Evolutionary conservation across 2,797 vertebrate genomes (phyloP), one percentile per base, ranked within the genome.

Genomic region (Propithecus deckenii): DNA sequence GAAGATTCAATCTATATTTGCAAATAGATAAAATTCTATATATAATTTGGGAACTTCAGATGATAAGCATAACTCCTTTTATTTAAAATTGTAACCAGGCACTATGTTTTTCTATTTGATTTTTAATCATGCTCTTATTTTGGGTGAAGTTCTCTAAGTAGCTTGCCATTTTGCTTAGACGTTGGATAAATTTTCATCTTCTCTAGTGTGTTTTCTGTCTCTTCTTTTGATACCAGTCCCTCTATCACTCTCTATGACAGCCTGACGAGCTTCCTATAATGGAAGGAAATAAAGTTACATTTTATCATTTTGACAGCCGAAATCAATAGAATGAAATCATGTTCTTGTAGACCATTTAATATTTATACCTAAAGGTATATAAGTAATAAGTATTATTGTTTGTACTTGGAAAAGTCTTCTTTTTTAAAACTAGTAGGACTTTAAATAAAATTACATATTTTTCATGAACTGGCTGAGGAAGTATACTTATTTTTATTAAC

Each of bases 291-390:
- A 63, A 78, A 85, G 28, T 71, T 65, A 17, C 4, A 43, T 85
- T 89, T 88, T 78, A 81, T 94, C n/a, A 96, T 72, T 92, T 89
- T 92, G 59, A 76, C 55, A 94, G 30, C 12, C 43, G 15, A 91
- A 50, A 89, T 63, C 46, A 92, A 86, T 61, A 41, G 8, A 55
- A 11, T 57, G 59, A 89, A 89, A 81, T 17, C 71, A 30, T 89
- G 11, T 84, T 67, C 25, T 95, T 86, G 91, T 59, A 72, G 10
- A 50, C 17, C 10, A 63, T 65, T 86, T 72, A 72, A 76, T 89
- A 89, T 89, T 95, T 80, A 38, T 89, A 81, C 2, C 79, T 76
- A 28, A 46, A 91, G 35, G 1, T 52, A 46, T 52, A 6, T 43
- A 91, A 61, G 4, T 69, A 89, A 7, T 32, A 91, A 69, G 4